Base-by-base conservation (phyloP, 2,888 invertebrate genomes). In the Oscheius sp. region DNA sequence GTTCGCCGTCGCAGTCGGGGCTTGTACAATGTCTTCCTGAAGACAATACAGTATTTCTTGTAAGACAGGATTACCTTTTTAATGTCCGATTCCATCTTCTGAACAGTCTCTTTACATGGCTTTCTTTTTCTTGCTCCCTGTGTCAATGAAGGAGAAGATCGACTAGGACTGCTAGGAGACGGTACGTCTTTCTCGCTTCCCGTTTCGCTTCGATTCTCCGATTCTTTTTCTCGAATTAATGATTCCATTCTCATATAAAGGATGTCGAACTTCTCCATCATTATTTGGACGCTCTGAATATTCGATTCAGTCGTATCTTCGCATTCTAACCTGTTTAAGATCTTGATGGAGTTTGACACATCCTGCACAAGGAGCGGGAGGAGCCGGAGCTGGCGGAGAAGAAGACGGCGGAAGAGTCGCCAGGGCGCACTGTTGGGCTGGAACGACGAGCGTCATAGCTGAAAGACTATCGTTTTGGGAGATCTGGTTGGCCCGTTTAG, bases 81-180 rank as follows among this genome's bases (percentile, higher is more conserved):
- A 32, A 30, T 24, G 41, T 38, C 59, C 9, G 71, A 30, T 30
- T 30, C 51, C 24, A 78, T 38, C 59, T 74, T 74, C 12, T 74
- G 73, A 30, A 80, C 68, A 3, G 72, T 62, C 24, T 79, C 78
- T 38, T 81, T 80, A 20, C 75, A 74, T 22, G 81, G 80, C 64
- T 82, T 82, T 20, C 82, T 66, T 68, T 82, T 82, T 22, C 78
- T 45, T 45, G 74, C 66, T n/a, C 82, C 82, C 12, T 64, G 68
- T 3, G 44, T 28, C 3, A 66, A 56, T 14, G 41, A 44, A 17
- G 76, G 76, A 9, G 76, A 76, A 5, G 61, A 66, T 2, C 72
- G 64, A 30, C 74, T 72, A n/a, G n/a, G n/a, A 57, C 70, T 72
- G 6, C 72, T 69, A 24, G 76, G 73, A 4, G 73, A 74, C 26